Conservation (phyloP, 2,113 vertebrate species). For the Heterotis niloticus region DNA sequence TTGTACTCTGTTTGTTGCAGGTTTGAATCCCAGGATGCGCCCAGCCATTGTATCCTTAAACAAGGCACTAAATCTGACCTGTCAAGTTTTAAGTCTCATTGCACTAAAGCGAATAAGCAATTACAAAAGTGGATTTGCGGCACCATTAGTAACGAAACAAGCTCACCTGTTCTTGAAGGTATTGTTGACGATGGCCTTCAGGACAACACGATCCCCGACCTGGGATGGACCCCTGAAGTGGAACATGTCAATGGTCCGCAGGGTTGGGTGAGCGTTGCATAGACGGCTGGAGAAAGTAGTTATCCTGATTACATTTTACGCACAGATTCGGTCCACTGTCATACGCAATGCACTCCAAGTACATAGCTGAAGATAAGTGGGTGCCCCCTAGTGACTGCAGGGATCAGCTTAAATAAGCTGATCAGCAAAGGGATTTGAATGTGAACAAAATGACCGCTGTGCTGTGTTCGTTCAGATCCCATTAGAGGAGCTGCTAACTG, state of each 20-base stretch:
- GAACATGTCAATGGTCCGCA: conserved; percentile 95
- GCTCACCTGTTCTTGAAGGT: conserved; percentile 85
- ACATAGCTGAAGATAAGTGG: not conserved
- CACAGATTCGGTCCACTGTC: not conserved
- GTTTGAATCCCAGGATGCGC: no score
- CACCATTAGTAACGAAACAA: no score
- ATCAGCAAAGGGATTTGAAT: not conserved
- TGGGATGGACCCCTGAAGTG: conserved; percentile 91
- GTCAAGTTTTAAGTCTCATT: not conserved
- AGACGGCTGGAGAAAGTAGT: conserved; percentile 68
- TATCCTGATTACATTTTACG: not conserved
- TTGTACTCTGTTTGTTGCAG: no score
- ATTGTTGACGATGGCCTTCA: conserved; percentile 96
- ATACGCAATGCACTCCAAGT: not conserved
- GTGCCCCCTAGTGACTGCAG: no score
- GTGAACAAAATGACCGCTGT: no score
- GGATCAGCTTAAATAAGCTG: not conserved
- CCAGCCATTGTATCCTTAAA: not conserved
- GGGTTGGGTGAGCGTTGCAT: conserved; percentile 80
- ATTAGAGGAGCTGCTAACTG: no score
- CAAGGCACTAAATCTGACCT: not conserved
- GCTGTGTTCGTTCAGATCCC: no score
- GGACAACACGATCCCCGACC: conserved; percentile 84
- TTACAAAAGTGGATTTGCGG: no score
- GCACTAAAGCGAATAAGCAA: no score